Evolutionary conservation across 2,113 vertebrate species (phyloP).

Genomic region (Hystrix cristata): DNA sequence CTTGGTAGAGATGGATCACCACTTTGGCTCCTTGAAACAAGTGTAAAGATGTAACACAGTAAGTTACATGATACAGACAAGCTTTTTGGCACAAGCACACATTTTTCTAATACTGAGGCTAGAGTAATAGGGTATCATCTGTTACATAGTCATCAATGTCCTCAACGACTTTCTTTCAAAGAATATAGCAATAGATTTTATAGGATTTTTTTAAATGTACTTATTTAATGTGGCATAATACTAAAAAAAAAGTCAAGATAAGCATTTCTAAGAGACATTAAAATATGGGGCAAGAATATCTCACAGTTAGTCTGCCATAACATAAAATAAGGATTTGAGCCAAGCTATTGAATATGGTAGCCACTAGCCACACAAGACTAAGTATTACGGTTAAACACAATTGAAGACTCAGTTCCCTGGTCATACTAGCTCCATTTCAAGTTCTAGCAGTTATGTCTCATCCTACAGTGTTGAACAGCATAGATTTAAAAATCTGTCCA

Average conservation of each 20-base stretch:
- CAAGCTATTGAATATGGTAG: background rate
- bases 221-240: background rate
- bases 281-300: background rate
- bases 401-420: background rate
- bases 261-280: background rate
- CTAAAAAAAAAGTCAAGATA: constrained; percentile 29
- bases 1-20: background rate
- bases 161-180: background rate
- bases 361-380: background rate
- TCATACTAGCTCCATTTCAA: constrained; percentile 20
- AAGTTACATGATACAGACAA: background rate
- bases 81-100: background rate
- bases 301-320: background rate
- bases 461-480: background rate
- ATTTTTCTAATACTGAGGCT: constrained; percentile 29
- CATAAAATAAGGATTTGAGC: constrained; percentile 4
- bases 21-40: background rate
- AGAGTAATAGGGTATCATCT: background rate
- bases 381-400: constrained; percentile 38
- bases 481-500: constrained; percentile 6
- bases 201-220: background rate
- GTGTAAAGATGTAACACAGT: background rate
- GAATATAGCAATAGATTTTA: constrained; percentile 29
- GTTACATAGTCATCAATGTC: background rate
- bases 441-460: background rate